phyloP scores from a whole-genome alignment of 1,140 invertebrate genomes.

The Meloidogyne floridensis region DNA sequence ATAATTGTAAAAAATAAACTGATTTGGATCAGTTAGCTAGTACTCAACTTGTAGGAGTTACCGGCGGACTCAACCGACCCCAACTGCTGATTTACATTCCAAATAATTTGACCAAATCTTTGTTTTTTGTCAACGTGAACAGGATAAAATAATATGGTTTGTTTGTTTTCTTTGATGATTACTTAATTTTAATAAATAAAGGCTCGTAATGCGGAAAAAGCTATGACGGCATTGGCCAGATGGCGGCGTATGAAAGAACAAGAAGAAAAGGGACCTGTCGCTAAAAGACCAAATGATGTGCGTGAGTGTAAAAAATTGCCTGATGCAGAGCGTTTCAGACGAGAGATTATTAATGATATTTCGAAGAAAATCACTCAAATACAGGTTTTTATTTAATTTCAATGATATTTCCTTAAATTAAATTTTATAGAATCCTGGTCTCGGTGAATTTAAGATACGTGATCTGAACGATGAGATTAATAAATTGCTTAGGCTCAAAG shows the following conservation, averaged over 20 bases:
- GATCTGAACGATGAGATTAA: constrained; percentile 99
- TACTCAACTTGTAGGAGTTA: neutral
- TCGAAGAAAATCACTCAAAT: constrained; percentile 98
- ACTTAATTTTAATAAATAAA: constrained; percentile 30
- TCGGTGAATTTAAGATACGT: constrained; percentile 94
- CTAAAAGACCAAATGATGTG: constrained; percentile 57
- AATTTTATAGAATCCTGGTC: constrained; percentile 76
- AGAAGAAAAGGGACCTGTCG: constrained; percentile 62
- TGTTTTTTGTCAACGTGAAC: neutral
- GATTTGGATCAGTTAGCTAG: too few relatives aligned
- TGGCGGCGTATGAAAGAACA: constrained; percentile 66
- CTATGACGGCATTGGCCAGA: constrained; percentile 64
- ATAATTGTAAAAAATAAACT: too few relatives aligned
- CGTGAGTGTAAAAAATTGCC: constrained; percentile 55
- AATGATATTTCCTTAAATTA: constrained; percentile 51
- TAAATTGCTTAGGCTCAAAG: constrained; percentile 86
- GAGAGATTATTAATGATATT: constrained; percentile 75
- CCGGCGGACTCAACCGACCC: too few relatives aligned
- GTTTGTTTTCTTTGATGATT: too few relatives aligned
- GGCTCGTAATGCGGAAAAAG: constrained; percentile 65
- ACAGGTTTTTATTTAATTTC: constrained; percentile 70
- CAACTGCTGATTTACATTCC: too few relatives aligned
- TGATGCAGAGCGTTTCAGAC: constrained; percentile 56
- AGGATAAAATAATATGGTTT: neutral
- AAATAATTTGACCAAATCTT: neutral